Evolutionary conservation across 2,113 vertebrate species (phyloP), one percentile per base, ranked within the genome.

Genomic region (Vireo altiloquus): DNA sequence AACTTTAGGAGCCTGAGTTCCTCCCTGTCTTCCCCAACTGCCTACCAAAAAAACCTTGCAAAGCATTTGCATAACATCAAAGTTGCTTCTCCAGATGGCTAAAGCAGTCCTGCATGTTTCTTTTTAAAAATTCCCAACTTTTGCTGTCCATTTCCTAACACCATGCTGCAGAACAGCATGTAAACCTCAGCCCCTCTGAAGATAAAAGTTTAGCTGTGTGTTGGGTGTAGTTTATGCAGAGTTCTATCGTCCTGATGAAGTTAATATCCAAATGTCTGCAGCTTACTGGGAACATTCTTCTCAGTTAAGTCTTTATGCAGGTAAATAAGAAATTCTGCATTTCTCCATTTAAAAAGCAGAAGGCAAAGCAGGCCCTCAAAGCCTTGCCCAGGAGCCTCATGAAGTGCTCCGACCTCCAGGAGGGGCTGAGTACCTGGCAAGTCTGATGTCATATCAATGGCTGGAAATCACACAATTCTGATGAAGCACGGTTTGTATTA

Each of bases 71-170:
- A 22, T 44, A 59, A 30, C 39, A 77, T 23, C n/a, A 90, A 68
- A 54, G 60, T 83, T 86, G 60, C 33, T 84, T 72, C 72, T 95
- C 82, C 92, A 89, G 87, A 88, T 89, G 84, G 91, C 78, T 86
- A 35, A 88, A 61, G 49, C 42, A 86, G 46, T 33, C 47, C 91
- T 90, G 61, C 35, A 27, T 50, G 44, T 64, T 91, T 87, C 70
- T 81, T 95, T 87, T 66, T 39, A 65, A 80, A 79, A 91, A 37
- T 35, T 71, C 64, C 68, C 89, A 83, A 57, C 54, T 69, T 40
- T 42, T 95, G 90, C 82, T 92, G 69, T 70, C 87, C 77, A 39
- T 77, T 82, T 92, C 65, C 84, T 87, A 77, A 60, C 56, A 81
- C 46, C 63, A 24, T 8, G 2, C 76, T 85, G 50, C 59, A 93